A percentile compares a stretch with the other conserved stretches of the same genome.
phyloP scores from a whole-genome alignment of 2,888 invertebrate species.

The Campoplex nolae region DNA sequence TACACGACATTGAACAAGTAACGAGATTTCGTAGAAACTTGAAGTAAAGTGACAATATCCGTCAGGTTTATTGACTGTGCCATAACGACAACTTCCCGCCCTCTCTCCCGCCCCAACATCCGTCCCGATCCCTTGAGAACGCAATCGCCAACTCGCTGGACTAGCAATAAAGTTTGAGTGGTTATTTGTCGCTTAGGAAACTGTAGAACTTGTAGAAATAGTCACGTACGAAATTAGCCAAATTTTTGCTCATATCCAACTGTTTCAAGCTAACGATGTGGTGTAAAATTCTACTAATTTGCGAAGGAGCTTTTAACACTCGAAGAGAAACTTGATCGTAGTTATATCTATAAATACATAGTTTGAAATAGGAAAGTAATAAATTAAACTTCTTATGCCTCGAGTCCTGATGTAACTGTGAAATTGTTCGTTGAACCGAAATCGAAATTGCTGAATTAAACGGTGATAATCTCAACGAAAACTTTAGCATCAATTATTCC shows the following conservation, averaged over 20 bases:
- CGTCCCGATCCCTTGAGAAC: neutral
- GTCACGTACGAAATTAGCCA: constrained; percentile 34
- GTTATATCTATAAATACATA: too few relatives aligned
- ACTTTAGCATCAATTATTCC: too few relatives aligned
- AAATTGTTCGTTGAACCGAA: too few relatives aligned
- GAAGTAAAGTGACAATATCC: constrained; percentile 49
- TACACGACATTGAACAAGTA: constrained; percentile 56
- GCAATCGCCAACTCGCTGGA: constrained; percentile 22
- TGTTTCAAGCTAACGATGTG: neutral
- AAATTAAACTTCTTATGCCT: too few relatives aligned
- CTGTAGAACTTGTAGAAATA: constrained; percentile 28
- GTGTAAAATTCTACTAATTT: neutral
- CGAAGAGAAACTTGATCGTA: neutral
- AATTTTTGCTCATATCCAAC: constrained; percentile 42
- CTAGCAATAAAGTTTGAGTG: constrained; percentile 61
- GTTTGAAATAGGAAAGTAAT: too few relatives aligned
- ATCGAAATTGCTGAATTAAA: too few relatives aligned
- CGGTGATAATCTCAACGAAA: too few relatives aligned
- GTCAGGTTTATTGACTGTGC: constrained; percentile 54
- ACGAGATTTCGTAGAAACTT: constrained; percentile 40
- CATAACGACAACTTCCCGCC: neutral
- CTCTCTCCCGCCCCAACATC: neutral
- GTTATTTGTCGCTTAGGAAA: constrained; percentile 12
- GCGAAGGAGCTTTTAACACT: neutral
- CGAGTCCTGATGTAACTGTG: too few relatives aligned